These are phyloP conservation scores for Forbesichthys papilliferus DNA, from an alignment of 2,113 vertebrate genomes.

Conservation along the genomic window DNA sequence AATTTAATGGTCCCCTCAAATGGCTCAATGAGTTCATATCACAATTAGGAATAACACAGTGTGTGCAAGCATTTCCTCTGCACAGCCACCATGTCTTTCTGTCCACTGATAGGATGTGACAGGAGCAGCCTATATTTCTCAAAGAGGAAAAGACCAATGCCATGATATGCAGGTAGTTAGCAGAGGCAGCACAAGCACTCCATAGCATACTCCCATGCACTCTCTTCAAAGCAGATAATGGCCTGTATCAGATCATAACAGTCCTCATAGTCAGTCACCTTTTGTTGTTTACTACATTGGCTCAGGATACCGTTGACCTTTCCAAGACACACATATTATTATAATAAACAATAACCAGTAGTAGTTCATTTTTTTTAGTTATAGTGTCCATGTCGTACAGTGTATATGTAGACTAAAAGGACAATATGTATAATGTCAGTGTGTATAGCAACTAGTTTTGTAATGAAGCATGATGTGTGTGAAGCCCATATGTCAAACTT, in stretches of 20 bases:
- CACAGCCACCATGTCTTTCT: conserved; percentile 10
- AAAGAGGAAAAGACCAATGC: neutral
- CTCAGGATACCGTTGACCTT: conserved; percentile 38
- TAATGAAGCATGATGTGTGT: conserved; percentile 25
- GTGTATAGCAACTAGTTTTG: no score
- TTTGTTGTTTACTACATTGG: conserved; percentile 7
- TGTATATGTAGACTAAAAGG: no score
- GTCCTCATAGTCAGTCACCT: conserved; percentile 14
- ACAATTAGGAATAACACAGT: no score
- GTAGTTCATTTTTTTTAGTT: neutral
- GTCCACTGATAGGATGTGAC: conserved; percentile 25
- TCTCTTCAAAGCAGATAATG: conserved; percentile 29
- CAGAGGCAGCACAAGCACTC: conserved; percentile 7
- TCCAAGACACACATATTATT: conserved; percentile 31
- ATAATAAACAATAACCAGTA: conserved; percentile 4
- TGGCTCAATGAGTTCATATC: no score
- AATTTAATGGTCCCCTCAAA: no score
- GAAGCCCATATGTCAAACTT: conserved; percentile 49
- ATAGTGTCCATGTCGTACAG: no score
- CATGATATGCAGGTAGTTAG: conserved; percentile 17
- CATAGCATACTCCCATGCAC: conserved; percentile 6
- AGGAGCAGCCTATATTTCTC: conserved; percentile 19
- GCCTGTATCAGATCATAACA: conserved; percentile 13
- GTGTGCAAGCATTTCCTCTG: neutral
- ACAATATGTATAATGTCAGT: no score